phyloP scores from a whole-genome alignment of 2,113 vertebrate genomes.

The Pseudopodoces humilis region DNA sequence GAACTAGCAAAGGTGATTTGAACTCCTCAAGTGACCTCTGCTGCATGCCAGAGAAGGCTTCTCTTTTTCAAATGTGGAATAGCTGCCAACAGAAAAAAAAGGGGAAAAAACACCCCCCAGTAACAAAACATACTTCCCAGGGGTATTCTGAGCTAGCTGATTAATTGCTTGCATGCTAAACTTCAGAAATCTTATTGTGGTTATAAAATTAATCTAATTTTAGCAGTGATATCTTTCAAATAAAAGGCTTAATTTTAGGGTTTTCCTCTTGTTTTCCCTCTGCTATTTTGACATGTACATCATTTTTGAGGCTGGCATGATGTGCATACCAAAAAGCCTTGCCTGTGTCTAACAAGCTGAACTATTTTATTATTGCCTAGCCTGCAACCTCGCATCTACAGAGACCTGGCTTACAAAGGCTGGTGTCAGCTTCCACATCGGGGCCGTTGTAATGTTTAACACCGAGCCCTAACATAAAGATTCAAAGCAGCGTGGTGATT shows the following conservation, averaged over 20 bases:
- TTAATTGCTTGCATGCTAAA: background rate
- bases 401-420: conserved; percentile 20
- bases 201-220: background rate
- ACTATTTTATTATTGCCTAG: conserved; percentile 6
- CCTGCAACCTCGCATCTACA: background rate
- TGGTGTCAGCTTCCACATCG: background rate
- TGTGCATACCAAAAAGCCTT: conserved; percentile 23
- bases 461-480: background rate
- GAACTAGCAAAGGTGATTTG: background rate
- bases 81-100: background rate
- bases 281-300: background rate
- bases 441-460: background rate
- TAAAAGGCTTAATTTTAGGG: background rate
- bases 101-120: accelerated
- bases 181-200: background rate
- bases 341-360: background rate
- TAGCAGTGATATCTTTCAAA: background rate
- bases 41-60: background rate
- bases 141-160: background rate
- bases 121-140: background rate
- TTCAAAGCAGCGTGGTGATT: background rate
- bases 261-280: background rate
- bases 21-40: background rate
- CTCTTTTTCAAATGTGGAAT: background rate
- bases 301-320: background rate